Evolutionary conservation across 2,888 invertebrate species (phyloP), one percentile per base, ranked within the genome.

Genomic region (Seira sanloemensis): DNA sequence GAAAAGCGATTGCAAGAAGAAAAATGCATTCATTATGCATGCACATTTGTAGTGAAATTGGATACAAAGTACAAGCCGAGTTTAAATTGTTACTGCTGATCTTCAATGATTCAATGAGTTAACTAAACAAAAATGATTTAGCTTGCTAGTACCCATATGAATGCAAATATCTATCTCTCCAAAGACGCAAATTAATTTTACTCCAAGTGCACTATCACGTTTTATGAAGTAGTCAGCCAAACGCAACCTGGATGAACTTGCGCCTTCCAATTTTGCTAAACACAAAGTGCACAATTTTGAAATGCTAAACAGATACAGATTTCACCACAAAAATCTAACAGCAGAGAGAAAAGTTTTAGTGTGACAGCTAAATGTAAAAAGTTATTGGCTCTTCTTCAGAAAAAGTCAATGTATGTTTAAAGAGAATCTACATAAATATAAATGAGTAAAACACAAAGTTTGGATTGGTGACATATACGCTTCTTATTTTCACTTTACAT

Each of bases 331-430:
- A n/a, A n/a, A 62, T 62, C 62, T n/a, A 18, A 18, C 9, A 2
- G 2, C 9, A 7, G 18, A 62, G 23, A 62, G 62, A 62, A 18
- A 62, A 62, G 21, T 19, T 62, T 62, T n/a, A n/a, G n/a, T n/a
- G n/a, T n/a, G n/a, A n/a, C n/a, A n/a, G 62, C 62, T 9, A 62
- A 9, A 19, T 62, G 18, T 16, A 25, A 67, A 4, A 58, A 58
- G 54, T 73, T 73, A 54, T 73, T 73, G 73, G 73, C 73, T 73
- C 58, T 21, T 9, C 73, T 58, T 73, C 73, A 73, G 73, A 4
- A 73, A 58, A 73, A 73, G 73, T 73, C 73, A 73, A 73, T 58
- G 73, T 12, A 25, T 73, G 73, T 46, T 12, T 16, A 50, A 46
- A 46, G 71, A 21, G 19, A n/a, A 37, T 50, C 46, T 23, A 46